These are phyloP conservation scores for Rhynchonycteris naso DNA, from an alignment of 2,797 vertebrate genomes.

Conservation along the genomic window DNA sequence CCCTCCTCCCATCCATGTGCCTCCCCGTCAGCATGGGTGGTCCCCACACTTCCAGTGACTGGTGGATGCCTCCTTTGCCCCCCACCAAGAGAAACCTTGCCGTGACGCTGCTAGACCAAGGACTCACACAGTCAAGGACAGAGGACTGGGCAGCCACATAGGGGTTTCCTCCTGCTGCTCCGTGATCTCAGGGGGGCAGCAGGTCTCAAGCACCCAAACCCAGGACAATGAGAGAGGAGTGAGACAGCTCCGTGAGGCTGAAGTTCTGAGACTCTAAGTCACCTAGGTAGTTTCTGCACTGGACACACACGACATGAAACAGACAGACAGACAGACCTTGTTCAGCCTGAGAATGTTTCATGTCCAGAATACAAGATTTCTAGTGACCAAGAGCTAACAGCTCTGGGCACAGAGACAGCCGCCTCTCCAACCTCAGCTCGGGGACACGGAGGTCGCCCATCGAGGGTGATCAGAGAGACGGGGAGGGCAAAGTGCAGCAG, in stretches of 20 bases:
- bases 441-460: background rate
- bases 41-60: background rate
- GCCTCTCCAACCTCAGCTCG: no score
- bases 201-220: fast-evolving
- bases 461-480: no score
- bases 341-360: fast-evolving
- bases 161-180: background rate
- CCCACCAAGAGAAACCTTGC: fast-evolving
- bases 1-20: background rate
- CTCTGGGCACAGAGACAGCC: background rate
- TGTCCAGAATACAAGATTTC: background rate
- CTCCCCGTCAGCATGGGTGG: no score
- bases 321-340: background rate
- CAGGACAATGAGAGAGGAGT: fast-evolving
- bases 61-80: background rate
- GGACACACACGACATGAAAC: fast-evolving
- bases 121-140: background rate
- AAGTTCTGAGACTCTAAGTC: background rate
- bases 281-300: fast-evolving
- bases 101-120: background rate
- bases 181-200: fast-evolving
- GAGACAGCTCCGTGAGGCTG: background rate
- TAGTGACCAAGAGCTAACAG: background rate
- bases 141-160: fast-evolving
- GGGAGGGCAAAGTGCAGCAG: no score